These are phyloP conservation scores for Drosophila pseudoobscura DNA, from an alignment of 1,140 invertebrate genomes.

Conservation along the genomic window DNA sequence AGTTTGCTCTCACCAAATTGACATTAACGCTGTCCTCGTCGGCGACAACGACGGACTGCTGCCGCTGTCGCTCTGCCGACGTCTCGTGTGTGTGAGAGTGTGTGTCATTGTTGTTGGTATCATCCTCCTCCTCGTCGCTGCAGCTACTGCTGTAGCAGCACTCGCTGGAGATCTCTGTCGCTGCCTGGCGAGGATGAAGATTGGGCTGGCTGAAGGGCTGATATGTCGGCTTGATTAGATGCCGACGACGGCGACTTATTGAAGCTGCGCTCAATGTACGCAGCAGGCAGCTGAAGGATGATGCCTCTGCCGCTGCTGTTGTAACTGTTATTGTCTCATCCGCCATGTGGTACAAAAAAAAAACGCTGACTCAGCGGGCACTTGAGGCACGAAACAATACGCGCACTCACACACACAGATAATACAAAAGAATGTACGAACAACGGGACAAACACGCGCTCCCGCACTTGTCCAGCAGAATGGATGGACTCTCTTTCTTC, in stretches of 20 bases:
- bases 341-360: conserved; percentile 6
- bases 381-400: too few relatives aligned
- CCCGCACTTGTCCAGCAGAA: too few relatives aligned
- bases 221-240: not conserved
- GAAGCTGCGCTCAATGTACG: conserved; percentile 37
- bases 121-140: conserved; percentile 10
- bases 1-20: conserved; percentile 58
- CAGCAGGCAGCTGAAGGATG: conserved; percentile 33
- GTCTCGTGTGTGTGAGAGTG: conserved; percentile 1
- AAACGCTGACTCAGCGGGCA: too few relatives aligned
- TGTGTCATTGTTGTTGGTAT: conserved; percentile 26
- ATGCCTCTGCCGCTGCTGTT: conserved; percentile 1
- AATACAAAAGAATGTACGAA: not conserved
- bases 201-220: conserved; percentile 19
- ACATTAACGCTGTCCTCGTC: conserved; percentile 40
- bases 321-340: conserved; percentile 2
- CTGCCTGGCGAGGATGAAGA: not conserved
- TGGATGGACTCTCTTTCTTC: too few relatives aligned
- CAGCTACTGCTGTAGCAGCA: conserved; percentile 29
- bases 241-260: conserved; percentile 29
- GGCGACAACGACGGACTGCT: conserved; percentile 12
- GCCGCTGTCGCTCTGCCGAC: not conserved
- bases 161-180: conserved; percentile 15
- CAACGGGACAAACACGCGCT: too few relatives aligned
- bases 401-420: not conserved